Conservation (phyloP, 2,797 vertebrate genomes). For the Discoglossus pictus region DNA sequence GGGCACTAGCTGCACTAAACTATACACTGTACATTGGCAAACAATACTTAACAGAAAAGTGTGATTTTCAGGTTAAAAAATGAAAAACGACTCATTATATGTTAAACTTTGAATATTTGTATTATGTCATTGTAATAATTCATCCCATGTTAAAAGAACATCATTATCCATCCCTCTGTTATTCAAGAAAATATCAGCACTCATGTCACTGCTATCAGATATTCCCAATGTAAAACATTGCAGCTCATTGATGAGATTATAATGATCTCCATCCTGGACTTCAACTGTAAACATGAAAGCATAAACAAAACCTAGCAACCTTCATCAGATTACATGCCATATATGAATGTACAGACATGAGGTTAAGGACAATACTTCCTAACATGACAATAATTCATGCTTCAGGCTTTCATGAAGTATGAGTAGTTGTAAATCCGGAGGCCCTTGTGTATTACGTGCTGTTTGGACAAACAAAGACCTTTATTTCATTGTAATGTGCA, state of each 20-base stretch:
- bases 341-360: slow-evolving; percentile 27
- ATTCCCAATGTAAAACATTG: slow-evolving; percentile 43
- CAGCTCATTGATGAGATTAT: slow-evolving; percentile 45
- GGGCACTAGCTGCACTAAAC: no score
- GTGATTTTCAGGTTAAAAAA: no score
- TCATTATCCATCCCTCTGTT: slow-evolving; percentile 23
- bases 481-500: no score
- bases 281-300: slow-evolving; percentile 36
- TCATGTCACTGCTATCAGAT: slow-evolving; percentile 49
- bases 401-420: slow-evolving; percentile 20
- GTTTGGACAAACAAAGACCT: background rate
- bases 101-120: background rate
- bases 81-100: background rate
- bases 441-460: slow-evolving; percentile 32
- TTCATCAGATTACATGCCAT: slow-evolving; percentile 38
- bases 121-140: slow-evolving; percentile 1
- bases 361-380: slow-evolving; percentile 25
- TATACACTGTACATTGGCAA: no score
- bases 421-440: slow-evolving; percentile 21
- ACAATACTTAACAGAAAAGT: no score
- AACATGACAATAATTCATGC: slow-evolving; percentile 28
- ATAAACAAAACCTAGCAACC: slow-evolving; percentile 42
- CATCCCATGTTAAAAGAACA: slow-evolving; percentile 13
- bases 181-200: slow-evolving; percentile 50
- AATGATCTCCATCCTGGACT: slow-evolving; percentile 49